These are phyloP conservation scores for Spinus olivaceus DNA, from an alignment of 2,797 vertebrate genomes.

Conservation along the genomic window DNA sequence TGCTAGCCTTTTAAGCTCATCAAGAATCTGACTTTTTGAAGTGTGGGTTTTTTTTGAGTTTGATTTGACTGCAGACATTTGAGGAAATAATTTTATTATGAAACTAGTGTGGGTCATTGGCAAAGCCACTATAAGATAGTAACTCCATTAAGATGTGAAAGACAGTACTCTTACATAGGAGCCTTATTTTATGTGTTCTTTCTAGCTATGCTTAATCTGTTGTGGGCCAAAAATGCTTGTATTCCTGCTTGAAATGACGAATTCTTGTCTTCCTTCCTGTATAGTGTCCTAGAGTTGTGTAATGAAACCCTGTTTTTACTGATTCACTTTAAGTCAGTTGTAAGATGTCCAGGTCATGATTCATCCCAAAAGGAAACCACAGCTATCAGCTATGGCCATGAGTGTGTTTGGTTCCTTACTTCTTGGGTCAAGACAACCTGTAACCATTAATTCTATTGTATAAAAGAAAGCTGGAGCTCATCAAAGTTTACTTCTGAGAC, in stretches of 20 bases:
- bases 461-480: not conserved
- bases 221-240: not conserved
- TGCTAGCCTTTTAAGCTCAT: not conserved
- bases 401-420: not conserved
- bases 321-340: not conserved
- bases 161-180: not conserved
- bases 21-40: not conserved
- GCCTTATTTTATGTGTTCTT: not conserved
- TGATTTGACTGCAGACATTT: not conserved
- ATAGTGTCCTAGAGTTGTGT: not conserved
- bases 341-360: not conserved
- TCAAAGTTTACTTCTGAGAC: not conserved
- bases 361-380: not conserved
- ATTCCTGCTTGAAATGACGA: not conserved
- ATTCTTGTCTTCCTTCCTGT: not conserved
- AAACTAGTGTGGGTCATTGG: not conserved
- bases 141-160: not conserved
- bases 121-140: not conserved
- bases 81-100: not conserved
- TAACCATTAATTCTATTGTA: not conserved
- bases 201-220: not conserved
- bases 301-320: not conserved
- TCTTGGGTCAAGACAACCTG: not conserved
- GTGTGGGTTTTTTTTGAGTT: not conserved
- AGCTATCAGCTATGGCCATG: not conserved